Evolutionary conservation across 2,888 invertebrate species (phyloP).

Genomic region (Volucella bombylans): DNA sequence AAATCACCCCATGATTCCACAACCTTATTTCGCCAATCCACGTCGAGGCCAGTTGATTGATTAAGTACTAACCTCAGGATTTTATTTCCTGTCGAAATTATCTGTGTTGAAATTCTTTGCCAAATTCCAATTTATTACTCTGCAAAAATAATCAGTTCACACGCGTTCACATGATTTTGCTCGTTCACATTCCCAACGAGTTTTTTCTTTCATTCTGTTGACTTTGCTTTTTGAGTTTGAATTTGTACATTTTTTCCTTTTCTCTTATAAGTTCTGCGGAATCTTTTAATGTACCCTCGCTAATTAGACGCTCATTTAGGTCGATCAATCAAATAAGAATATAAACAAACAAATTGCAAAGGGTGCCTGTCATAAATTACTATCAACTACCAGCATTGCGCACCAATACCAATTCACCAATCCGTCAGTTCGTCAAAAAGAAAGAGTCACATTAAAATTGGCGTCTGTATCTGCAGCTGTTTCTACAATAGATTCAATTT

Average conservation of each 20-base stretch:
- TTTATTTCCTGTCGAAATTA: no score
- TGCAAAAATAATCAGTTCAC: constrained; percentile 6
- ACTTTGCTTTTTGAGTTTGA: neutral
- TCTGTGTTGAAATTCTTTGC: neutral
- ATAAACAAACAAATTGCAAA: neutral
- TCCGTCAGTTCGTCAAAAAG: no score
- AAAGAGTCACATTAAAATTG: neutral
- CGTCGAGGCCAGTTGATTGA: no score
- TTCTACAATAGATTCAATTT: constrained; percentile 9
- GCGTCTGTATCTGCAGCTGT: neutral
- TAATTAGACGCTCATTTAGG: constrained; percentile 37
- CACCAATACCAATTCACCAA: no score
- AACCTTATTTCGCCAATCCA: no score
- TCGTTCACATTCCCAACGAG: no score
- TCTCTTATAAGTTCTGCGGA: neutral
- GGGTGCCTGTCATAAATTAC: constrained; percentile 2
- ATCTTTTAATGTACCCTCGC: constrained; percentile 5
- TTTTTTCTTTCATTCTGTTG: neutral
- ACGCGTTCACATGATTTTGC: neutral
- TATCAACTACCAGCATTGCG: neutral
- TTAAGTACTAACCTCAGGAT: no score
- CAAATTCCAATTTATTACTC: neutral
- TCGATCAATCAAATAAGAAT: constrained; percentile 34
- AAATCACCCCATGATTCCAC: no score
- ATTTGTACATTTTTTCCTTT: neutral